A percentile compares a stretch with the other conserved stretches of the same genome.
Evolutionary conservation across 2,888 invertebrate genomes (phyloP).

Genomic region (Torymus texanus): DNA sequence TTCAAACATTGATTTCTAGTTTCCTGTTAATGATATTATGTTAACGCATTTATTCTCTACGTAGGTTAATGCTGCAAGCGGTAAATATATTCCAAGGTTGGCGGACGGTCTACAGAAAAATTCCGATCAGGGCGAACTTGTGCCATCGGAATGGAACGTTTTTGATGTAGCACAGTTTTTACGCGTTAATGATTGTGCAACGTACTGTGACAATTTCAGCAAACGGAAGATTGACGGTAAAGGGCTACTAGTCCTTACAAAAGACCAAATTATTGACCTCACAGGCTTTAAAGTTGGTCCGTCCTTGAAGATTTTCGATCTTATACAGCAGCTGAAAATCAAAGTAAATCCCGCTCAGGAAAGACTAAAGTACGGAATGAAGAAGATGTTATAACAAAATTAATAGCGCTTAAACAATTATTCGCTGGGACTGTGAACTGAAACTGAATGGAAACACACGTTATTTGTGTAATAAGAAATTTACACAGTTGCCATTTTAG

Average conservation of each 20-base stretch:
- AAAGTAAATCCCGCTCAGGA: slow-evolving; percentile 87
- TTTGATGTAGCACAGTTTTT: slow-evolving; percentile 93
- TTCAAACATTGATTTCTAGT: not conserved
- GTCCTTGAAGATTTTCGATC: slow-evolving; percentile 93
- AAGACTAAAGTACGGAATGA: slow-evolving; percentile 80
- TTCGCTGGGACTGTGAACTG: not conserved
- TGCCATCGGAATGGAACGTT: slow-evolving; percentile 86
- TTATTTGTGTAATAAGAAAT: slow-evolving; percentile 21
- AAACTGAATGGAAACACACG: slow-evolving; percentile 12
- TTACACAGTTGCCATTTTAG: too few species aligned
- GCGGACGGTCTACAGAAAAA: slow-evolving; percentile 76
- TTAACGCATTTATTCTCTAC: slow-evolving; percentile 21
- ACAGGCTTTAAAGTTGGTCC: slow-evolving; percentile 96
- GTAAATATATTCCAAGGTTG: slow-evolving; percentile 78
- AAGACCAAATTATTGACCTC: slow-evolving; percentile 92
- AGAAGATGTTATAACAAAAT: slow-evolving; percentile 80
- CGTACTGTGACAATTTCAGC: slow-evolving; percentile 79
- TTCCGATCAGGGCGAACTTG: slow-evolving; percentile 77
- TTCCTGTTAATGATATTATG: not conserved
- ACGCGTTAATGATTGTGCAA: slow-evolving; percentile 87
- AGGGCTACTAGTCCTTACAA: slow-evolving; percentile 86
- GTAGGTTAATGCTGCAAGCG: slow-evolving; percentile 75
- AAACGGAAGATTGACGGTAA: slow-evolving; percentile 86
- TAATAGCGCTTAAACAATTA: slow-evolving; percentile 55
- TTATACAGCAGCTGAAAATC: slow-evolving; percentile 92